Base-by-base conservation (phyloP, 2,888 invertebrate genomes). In the Sminthurinus aureus region DNA sequence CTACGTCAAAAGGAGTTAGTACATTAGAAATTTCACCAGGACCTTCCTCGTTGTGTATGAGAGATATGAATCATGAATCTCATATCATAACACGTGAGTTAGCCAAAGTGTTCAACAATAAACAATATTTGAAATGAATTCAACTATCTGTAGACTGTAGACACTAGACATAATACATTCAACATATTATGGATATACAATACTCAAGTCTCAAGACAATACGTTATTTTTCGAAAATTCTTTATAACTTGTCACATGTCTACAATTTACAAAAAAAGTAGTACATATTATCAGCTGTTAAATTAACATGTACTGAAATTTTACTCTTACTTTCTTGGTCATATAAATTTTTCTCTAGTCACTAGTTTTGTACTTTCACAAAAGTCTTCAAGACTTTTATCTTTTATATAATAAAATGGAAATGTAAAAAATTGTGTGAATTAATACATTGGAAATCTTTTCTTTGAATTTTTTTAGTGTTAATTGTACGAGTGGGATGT, bases 401-500 rank as follows among this genome's bases (percentile, higher is more conserved):
- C n/a, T n/a, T n/a, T n/a, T n/a, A 38, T 6, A 58, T 58, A 58
- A 58, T 52, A 58, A 58, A 18, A 58, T 58, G 9, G 18, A 15
- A 2, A 6, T 58, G 58, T 15, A 15, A 58, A 58, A 18, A 0
- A 58, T n/a, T n/a, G 52, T 15, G 11, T 69, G 69, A 69, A 22
- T 69, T 69, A 22, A 69, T 4, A 11, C 11, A 69, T 6, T 69
- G 22, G 11, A n/a, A 22, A 69, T 74, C 77, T 58, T 64, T 67
- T 6, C n/a, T 67, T 67, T 67, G 1, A 20, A 22, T 87, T 85
- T 38, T 38, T 38, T 24, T 84, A 87, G 88, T 87, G 74, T 82
- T 88, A 75, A 85, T 88, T 20, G 88, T 87, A 66, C 87, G 87
- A 50, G 88, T 88, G n/a, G 86, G 87, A 13, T 87, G 88, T 75